These are phyloP conservation scores for Eulemur coronatus DNA, from an alignment of 2,797 vertebrate species.

Conservation along the genomic window DNA sequence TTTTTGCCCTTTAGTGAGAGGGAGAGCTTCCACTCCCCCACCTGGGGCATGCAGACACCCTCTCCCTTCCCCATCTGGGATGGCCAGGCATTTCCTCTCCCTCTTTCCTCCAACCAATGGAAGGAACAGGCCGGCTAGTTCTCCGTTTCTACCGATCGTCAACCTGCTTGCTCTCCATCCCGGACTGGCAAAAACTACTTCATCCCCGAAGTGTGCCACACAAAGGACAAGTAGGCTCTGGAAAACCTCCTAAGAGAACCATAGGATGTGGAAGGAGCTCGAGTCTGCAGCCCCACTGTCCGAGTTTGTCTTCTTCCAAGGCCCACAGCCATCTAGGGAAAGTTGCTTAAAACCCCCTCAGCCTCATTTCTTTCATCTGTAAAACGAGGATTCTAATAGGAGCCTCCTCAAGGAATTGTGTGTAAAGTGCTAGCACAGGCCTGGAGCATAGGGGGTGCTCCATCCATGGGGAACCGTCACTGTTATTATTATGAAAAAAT, in stretches of 20 bases:
- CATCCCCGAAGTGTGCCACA: background rate
- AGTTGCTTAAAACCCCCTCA: background rate
- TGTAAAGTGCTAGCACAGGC: background rate
- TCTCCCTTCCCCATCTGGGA: background rate
- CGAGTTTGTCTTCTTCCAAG: background rate
- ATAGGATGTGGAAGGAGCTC: background rate
- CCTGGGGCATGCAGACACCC: background rate
- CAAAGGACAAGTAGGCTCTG: background rate
- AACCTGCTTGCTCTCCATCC: too few species aligned
- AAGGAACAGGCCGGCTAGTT: too few species aligned
- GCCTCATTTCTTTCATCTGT: background rate
- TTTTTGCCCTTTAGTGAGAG: background rate
- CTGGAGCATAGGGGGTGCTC: background rate
- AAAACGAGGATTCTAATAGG: background rate
- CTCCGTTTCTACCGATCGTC: too few species aligned
- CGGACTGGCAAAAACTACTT: too few species aligned
- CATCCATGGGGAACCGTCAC: background rate
- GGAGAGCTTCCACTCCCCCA: background rate
- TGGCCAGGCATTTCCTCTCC: background rate
- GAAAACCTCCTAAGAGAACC: background rate
- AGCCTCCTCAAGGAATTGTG: background rate
- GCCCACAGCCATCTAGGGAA: background rate
- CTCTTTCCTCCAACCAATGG: background rate
- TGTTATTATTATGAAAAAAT: background rate
- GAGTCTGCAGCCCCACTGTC: background rate